A percentile compares a stretch with the other conserved stretches of the same genome.
Conservation (phyloP, 2,888 invertebrate species). For the Stratiomys singularior region DNA sequence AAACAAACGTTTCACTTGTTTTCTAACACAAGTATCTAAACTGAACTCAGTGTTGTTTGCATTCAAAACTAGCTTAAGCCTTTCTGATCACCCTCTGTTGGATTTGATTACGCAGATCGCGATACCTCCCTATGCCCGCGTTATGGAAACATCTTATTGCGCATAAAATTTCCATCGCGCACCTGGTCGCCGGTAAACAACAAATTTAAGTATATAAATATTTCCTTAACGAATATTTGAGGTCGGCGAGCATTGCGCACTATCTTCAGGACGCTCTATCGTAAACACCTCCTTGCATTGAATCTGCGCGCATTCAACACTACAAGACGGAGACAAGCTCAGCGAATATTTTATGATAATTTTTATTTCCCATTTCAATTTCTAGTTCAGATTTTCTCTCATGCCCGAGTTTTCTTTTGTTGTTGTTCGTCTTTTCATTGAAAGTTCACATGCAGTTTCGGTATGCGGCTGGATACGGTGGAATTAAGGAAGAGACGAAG, state of each 20-base stretch:
- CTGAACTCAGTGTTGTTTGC: too few relatives aligned
- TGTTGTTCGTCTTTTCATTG: too few relatives aligned
- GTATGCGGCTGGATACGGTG: neutral
- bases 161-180: neutral
- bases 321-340: neutral
- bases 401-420: too few relatives aligned
- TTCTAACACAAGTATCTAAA: too few relatives aligned
- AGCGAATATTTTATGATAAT: slow-evolving; percentile 17
- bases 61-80: too few relatives aligned
- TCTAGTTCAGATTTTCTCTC: neutral
- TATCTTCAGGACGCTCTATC: neutral
- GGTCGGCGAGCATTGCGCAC: neutral
- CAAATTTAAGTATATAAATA: neutral
- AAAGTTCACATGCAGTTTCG: neutral
- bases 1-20: too few relatives aligned
- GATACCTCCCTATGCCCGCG: too few relatives aligned
- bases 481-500: neutral
- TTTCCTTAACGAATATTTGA: neutral
- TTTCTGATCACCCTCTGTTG: too few relatives aligned
- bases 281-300: slow-evolving; percentile 1
- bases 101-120: too few relatives aligned
- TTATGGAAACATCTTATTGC: slow-evolving; percentile 1
- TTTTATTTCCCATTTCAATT: slow-evolving; percentile 8
- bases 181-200: slow-evolving; percentile 19
- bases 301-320: neutral